Conservation (phyloP, 2,113 vertebrate genomes). For the Pelodiscus sinensis region DNA sequence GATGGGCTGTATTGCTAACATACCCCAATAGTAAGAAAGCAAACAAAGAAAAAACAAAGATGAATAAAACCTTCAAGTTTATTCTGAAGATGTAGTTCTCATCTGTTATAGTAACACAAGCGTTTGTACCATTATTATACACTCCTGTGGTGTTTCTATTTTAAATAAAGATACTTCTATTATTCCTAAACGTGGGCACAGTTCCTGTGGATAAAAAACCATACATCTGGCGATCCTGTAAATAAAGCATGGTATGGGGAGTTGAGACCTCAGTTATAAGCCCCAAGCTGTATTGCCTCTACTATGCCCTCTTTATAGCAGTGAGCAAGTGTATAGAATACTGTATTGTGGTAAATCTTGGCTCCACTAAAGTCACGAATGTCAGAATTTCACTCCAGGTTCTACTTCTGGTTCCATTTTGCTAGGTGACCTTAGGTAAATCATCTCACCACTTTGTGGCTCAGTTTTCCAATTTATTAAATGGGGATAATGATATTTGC, state of each 20-base stretch:
- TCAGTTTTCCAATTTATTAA: not conserved
- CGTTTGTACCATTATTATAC: slow-evolving; percentile 5
- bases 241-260: not conserved
- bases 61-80: not conserved
- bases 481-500: not conserved
- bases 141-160: not conserved
- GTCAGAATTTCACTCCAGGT: not conserved
- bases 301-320: not conserved
- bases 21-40: not conserved
- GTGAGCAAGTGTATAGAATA: not conserved
- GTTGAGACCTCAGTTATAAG: not conserved
- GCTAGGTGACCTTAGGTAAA: not conserved
- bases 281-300: rapidly evolving
- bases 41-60: not conserved
- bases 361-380: not conserved
- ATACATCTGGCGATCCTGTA: not conserved
- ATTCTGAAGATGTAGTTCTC: not conserved
- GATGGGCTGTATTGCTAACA: not conserved
- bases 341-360: not conserved
- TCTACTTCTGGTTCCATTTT: not conserved
- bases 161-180: not conserved
- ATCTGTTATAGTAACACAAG: not conserved
- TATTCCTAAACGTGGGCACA: not conserved
- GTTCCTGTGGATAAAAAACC: not conserved
- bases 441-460: not conserved